These are phyloP conservation scores for Zaprionus obscuricornis DNA, from an alignment of 2,888 invertebrate genomes.

Conservation along the genomic window DNA sequence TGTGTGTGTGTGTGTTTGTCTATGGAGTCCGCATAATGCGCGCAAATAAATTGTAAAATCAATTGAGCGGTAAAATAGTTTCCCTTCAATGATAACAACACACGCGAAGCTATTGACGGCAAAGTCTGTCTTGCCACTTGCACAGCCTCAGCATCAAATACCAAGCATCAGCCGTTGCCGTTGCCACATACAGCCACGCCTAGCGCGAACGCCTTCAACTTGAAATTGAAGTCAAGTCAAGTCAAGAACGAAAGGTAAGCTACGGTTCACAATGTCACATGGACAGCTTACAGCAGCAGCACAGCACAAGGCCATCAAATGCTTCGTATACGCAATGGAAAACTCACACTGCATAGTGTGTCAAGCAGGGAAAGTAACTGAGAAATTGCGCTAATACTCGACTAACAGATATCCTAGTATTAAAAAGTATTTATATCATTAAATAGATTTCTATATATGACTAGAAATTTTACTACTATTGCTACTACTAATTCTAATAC, in stretches of 20 bases:
- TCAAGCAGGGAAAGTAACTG: no score
- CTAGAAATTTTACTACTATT: no score
- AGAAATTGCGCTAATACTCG: no score
- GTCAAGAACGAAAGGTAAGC: neutral
- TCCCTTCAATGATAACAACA: constrained; percentile 54
- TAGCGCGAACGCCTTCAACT: neutral
- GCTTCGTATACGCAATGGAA: no score
- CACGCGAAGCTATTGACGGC: neutral
- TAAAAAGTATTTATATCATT: no score
- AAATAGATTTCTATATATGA: no score
- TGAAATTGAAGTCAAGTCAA: constrained; percentile 5
- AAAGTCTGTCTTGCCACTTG: constrained; percentile 27
- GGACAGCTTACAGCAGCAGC: no score
- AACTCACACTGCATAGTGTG: no score
- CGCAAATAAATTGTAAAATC: constrained; percentile 80
- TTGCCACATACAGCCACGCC: neutral
- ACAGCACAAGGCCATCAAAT: constrained; percentile 6
- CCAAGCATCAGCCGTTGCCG: no score
- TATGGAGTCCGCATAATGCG: constrained; percentile 58
- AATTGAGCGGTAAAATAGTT: constrained; percentile 81
- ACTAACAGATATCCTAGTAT: no score
- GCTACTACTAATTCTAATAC: no score
- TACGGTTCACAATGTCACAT: neutral
- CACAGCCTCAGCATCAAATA: constrained; percentile 19
- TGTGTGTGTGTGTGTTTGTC: constrained; percentile 22